These are phyloP conservation scores for Graptemys geographica DNA, from an alignment of 2,797 vertebrate species.

Conservation along the genomic window DNA sequence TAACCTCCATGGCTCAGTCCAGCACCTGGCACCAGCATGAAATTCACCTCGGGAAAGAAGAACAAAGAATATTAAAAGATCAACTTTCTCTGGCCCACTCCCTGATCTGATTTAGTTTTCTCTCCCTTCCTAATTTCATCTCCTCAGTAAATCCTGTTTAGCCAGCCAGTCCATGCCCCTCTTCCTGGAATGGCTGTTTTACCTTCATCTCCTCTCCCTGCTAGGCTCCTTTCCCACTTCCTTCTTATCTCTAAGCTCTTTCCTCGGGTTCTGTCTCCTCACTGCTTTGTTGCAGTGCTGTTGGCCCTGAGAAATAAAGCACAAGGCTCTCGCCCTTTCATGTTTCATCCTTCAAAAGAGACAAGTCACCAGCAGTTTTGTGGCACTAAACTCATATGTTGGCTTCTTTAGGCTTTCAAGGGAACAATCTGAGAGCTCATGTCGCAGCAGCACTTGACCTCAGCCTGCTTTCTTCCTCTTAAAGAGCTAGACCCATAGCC, in stretches of 20 bases:
- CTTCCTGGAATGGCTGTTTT: neutral
- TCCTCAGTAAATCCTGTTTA: neutral
- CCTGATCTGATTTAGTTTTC: neutral
- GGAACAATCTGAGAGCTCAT: neutral
- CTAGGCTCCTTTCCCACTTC: neutral
- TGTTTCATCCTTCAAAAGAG: neutral
- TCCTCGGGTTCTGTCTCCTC: neutral
- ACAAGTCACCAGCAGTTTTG: no score
- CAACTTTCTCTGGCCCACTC: no score
- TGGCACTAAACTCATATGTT: neutral
- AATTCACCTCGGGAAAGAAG: no score
- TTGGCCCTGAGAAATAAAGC: neutral
- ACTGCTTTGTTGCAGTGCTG: neutral
- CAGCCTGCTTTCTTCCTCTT: neutral
- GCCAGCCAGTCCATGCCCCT: neutral
- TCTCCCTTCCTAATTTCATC: neutral
- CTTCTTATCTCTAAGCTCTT: neutral
- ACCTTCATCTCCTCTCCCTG: neutral
- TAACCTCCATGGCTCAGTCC: no score
- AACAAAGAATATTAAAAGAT: no score
- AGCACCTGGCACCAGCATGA: no score
- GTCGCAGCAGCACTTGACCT: neutral
- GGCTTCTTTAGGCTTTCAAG: neutral
- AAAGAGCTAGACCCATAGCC: neutral
- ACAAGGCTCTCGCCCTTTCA: neutral